Evolutionary conservation across 2,113 vertebrate genomes (phyloP).

Genomic region (Archocentrus centrarchus): DNA sequence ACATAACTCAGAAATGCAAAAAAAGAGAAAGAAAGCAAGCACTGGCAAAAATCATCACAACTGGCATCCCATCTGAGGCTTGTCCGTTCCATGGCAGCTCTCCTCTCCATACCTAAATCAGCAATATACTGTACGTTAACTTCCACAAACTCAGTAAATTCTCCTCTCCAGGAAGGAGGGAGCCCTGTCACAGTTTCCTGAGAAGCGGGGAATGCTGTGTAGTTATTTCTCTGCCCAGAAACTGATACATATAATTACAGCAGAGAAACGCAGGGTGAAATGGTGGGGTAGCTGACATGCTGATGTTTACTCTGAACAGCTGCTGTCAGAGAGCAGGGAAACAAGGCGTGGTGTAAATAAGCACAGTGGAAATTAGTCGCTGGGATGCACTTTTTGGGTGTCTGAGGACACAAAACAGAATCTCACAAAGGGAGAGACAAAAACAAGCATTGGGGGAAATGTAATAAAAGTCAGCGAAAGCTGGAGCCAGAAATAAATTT

Average conservation of each 20-base stretch:
- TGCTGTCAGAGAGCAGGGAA: slow-evolving; percentile 64
- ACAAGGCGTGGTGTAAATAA: slow-evolving; percentile 58
- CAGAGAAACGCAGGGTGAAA: slow-evolving; percentile 44
- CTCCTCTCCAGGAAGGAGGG: slow-evolving; percentile 35
- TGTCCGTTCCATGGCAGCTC: slow-evolving; percentile 24
- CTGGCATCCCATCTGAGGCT: slow-evolving; percentile 13
- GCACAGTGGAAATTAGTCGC: slow-evolving; percentile 41
- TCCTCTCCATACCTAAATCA: slow-evolving; percentile 12
- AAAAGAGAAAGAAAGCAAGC: not conserved
- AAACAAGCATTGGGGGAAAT: not conserved
- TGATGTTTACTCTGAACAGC: slow-evolving; percentile 58
- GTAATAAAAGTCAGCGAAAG: not conserved
- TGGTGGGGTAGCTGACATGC: slow-evolving; percentile 57
- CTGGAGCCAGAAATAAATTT: not conserved
- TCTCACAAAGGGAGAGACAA: slow-evolving; percentile 2
- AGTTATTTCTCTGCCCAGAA: slow-evolving; percentile 57
- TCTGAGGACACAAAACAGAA: slow-evolving; percentile 14
- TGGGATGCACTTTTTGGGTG: slow-evolving; percentile 17
- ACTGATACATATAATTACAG: slow-evolving; percentile 68
- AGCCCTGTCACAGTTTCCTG: slow-evolving; percentile 36
- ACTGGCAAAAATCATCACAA: not conserved
- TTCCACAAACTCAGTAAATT: slow-evolving; percentile 9
- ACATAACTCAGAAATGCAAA: slow-evolving; percentile 12
- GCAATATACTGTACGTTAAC: slow-evolving; percentile 22
- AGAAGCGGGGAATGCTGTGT: slow-evolving; percentile 33